These are phyloP conservation scores for Vannuccia rotundouncinata DNA, from an alignment of 2,888 invertebrate species.

Conservation along the genomic window DNA sequence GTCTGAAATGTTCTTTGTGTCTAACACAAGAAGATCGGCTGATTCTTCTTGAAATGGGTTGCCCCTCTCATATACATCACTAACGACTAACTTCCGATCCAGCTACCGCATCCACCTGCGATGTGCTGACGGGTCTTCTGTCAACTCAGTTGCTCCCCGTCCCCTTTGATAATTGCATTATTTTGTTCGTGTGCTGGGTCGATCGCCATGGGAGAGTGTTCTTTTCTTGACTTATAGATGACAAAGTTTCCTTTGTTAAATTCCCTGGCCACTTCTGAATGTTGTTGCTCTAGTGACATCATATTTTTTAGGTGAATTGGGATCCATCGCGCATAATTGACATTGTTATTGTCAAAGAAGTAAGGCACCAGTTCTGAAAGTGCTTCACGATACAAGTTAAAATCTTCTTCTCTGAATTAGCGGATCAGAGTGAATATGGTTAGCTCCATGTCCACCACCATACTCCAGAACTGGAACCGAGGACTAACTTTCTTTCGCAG, in stretches of 20 bases:
- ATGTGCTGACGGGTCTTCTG: too few relatives aligned
- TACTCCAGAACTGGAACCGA: not conserved
- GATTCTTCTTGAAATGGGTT: too few relatives aligned
- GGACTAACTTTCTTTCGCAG: not conserved
- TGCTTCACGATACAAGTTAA: slow-evolving; percentile 39
- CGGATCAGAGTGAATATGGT: too few relatives aligned
- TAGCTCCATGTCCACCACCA: not conserved
- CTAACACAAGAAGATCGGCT: too few relatives aligned
- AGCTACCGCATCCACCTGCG: too few relatives aligned
- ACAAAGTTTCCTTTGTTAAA: slow-evolving; percentile 43
- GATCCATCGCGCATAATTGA: slow-evolving; percentile 44
- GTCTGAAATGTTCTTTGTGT: too few relatives aligned
- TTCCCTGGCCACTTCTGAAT: slow-evolving; percentile 41
- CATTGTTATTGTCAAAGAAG: slow-evolving; percentile 43
- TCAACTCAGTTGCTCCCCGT: too few relatives aligned
- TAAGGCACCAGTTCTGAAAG: slow-evolving; percentile 41
- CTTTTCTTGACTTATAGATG: slow-evolving; percentile 41
- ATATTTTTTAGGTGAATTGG: slow-evolving; percentile 43
- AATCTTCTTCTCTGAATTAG: too few relatives aligned
- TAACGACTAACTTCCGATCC: too few relatives aligned
- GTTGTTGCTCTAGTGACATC: slow-evolving; percentile 41
- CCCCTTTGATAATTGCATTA: slow-evolving; percentile 44
- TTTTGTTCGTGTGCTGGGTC: slow-evolving; percentile 44
- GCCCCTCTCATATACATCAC: too few relatives aligned
- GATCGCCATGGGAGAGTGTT: slow-evolving; percentile 43